These are phyloP conservation scores for Heliconius charithonia DNA, from an alignment of 2,888 invertebrate genomes.

Conservation along the genomic window DNA sequence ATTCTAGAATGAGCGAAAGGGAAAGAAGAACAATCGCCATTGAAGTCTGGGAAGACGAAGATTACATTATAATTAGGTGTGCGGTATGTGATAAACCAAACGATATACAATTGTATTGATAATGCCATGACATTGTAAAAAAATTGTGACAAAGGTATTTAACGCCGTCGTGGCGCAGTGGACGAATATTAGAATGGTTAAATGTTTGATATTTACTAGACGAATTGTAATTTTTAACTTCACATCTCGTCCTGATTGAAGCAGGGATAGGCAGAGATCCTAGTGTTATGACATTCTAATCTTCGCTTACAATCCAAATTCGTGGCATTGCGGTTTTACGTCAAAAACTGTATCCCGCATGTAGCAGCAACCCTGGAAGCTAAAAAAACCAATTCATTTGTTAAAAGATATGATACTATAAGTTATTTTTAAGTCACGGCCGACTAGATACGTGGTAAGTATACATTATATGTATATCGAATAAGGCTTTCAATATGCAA, in stretches of 20 bases:
- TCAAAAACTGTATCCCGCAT: too few relatives aligned
- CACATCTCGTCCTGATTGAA: too few relatives aligned
- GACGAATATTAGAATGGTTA: background rate
- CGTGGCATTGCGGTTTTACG: too few relatives aligned
- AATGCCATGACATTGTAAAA: conserved; percentile 14
- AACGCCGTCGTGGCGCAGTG: background rate
- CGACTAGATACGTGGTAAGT: background rate
- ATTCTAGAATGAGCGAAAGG: conserved; percentile 50
- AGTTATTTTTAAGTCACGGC: background rate
- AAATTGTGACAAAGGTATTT: background rate
- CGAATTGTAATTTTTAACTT: too few relatives aligned
- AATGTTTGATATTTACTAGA: too few relatives aligned
- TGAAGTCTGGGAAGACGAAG: conserved; percentile 67
- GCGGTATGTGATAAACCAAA: conserved; percentile 60
- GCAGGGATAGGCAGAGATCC: too few relatives aligned
- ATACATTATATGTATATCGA: background rate
- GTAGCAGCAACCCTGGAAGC: too few relatives aligned
- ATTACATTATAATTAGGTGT: conserved; percentile 61
- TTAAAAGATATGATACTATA: background rate
- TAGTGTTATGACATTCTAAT: too few relatives aligned
- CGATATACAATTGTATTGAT: conserved; percentile 49
- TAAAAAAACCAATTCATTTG: background rate
- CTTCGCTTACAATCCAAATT: too few relatives aligned
- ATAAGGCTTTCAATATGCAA: background rate
- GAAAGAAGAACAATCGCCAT: conserved; percentile 68